These are phyloP conservation scores for Eristalis tenax DNA, from an alignment of 2,888 invertebrate genomes.

Conservation along the genomic window DNA sequence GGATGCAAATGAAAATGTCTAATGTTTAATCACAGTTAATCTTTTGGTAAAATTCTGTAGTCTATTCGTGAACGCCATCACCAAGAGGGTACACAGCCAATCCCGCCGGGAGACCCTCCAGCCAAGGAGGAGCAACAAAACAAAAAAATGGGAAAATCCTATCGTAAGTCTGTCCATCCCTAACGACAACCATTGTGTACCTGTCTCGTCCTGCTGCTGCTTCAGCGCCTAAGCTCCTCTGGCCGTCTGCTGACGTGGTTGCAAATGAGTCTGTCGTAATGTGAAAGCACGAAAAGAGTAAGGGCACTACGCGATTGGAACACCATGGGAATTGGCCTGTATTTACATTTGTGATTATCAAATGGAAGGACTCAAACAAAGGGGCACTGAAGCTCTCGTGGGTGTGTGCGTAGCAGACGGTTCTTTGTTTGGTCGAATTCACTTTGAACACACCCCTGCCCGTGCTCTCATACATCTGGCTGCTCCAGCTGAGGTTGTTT, in stretches of 20 bases:
- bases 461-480: not conserved
- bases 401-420: not conserved
- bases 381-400: not conserved
- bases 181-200: not conserved
- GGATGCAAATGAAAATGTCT: constrained; percentile 55
- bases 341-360: constrained; percentile 50
- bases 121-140: not conserved
- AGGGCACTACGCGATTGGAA: not conserved
- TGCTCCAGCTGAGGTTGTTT: not conserved
- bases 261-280: constrained; percentile 26
- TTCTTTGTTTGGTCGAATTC: not conserved
- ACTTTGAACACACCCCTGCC: not conserved
- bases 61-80: constrained; percentile 36
- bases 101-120: constrained; percentile 5
- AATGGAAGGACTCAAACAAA: constrained; percentile 7
- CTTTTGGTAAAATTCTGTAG: constrained; percentile 30
- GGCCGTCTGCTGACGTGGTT: constrained; percentile 34
- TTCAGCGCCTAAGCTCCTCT: constrained; percentile 8
- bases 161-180: constrained; percentile 11
- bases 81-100: not conserved
- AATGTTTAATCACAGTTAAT: constrained; percentile 54
- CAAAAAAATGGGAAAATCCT: constrained; percentile 9
- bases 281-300: not conserved
- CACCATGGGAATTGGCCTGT: constrained; percentile 3
- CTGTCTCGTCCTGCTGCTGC: constrained; percentile 6